These are phyloP conservation scores for Sialis lutaria DNA, from an alignment of 2,888 invertebrate species.

Conservation along the genomic window DNA sequence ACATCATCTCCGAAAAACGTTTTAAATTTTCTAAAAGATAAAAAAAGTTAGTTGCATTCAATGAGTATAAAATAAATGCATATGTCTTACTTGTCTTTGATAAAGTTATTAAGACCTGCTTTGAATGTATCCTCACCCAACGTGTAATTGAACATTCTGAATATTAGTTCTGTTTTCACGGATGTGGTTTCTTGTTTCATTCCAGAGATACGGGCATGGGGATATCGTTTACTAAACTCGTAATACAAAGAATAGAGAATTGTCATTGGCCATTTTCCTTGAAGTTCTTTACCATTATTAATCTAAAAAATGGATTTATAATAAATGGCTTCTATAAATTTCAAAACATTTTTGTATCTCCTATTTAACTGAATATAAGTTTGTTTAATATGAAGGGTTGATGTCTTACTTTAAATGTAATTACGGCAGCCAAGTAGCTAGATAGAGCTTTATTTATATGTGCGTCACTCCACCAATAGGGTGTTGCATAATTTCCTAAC, in stretches of 20 bases:
- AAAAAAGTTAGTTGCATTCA: not conserved
- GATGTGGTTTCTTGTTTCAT: conserved; percentile 57
- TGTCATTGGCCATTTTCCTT: conserved; percentile 68
- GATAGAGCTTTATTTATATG: conserved; percentile 61
- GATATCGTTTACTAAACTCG: conserved; percentile 62
- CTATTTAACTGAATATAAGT: not conserved
- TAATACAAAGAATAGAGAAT: conserved; percentile 61
- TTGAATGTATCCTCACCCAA: conserved; percentile 61
- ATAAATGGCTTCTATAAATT: too few relatives aligned
- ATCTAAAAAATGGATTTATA: conserved; percentile 29
- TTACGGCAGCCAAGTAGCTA: conserved; percentile 55
- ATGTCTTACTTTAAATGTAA: conserved; percentile 43
- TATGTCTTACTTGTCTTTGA: conserved; percentile 35
- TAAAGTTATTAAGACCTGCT: conserved; percentile 50
- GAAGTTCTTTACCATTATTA: conserved; percentile 50
- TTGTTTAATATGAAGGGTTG: not conserved
- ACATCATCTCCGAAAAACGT: conserved; percentile 67
- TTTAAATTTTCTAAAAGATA: conserved; percentile 38
- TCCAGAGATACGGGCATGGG: conserved; percentile 59
- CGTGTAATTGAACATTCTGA: conserved; percentile 80
- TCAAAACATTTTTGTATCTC: conserved; percentile 1
- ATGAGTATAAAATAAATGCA: not conserved
- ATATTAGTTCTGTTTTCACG: conserved; percentile 59
- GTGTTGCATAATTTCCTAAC: conserved; percentile 58
- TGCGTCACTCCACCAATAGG: conserved; percentile 61